Evolutionary conservation across 2,888 invertebrate species (phyloP).

Genomic region (Cheilosia impressa): DNA sequence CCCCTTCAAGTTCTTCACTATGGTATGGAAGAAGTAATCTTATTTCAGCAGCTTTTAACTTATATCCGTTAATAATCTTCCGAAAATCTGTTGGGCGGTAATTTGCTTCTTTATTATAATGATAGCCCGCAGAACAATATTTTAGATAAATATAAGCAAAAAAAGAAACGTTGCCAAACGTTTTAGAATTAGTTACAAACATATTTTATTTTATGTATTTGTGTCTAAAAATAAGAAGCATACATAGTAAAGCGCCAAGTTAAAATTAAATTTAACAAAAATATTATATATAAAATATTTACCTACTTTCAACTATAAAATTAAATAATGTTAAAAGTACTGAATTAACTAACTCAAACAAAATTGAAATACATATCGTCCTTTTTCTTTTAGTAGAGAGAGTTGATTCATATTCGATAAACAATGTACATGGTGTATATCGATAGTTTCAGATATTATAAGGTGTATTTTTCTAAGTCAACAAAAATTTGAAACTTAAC

Average conservation of each 20-base stretch:
- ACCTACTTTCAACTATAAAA: not conserved
- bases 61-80: too few species aligned
- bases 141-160: too few species aligned
- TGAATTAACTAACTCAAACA: not conserved
- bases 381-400: constrained; percentile 27
- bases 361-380: constrained; percentile 9
- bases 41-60: too few species aligned
- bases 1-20: too few species aligned
- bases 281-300: not conserved
- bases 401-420: constrained; percentile 42
- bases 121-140: too few species aligned
- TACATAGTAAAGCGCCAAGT: not conserved
- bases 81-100: too few species aligned
- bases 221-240: not conserved
- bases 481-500: constrained; percentile 52
- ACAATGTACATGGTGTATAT: constrained; percentile 27
- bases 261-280: not conserved
- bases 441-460: constrained; percentile 24
- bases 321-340: not conserved
- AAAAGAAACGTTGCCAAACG: too few species aligned
- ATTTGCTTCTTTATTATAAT: too few species aligned
- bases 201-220: too few species aligned
- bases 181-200: too few species aligned
- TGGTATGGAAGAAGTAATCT: too few species aligned
- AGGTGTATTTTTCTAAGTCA: constrained; percentile 24